Evolutionary conservation across 2,888 invertebrate genomes (phyloP).

Genomic region (Unio delphinus): DNA sequence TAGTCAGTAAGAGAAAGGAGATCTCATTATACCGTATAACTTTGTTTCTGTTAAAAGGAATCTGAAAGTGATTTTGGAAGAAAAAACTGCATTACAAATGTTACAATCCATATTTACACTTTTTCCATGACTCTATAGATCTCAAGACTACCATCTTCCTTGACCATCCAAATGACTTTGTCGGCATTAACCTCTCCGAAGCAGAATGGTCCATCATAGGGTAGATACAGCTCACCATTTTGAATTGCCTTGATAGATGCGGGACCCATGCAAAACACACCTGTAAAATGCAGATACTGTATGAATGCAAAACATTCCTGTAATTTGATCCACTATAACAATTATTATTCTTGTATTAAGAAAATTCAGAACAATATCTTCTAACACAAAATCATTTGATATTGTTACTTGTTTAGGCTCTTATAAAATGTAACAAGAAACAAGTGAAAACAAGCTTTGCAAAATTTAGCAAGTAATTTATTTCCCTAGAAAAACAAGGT

Average conservation of each 20-base stretch:
- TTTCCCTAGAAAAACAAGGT: too few relatives aligned
- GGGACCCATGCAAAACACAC: slow-evolving; percentile 87
- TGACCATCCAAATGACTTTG: slow-evolving; percentile 83
- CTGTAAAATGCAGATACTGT: slow-evolving; percentile 77
- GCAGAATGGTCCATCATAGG: slow-evolving; percentile 88
- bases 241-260: slow-evolving; percentile 87
- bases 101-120: neutral
- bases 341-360: neutral
- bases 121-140: neutral
- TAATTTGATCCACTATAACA: neutral
- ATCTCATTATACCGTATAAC: too few relatives aligned
- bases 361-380: neutral
- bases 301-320: slow-evolving; percentile 83
- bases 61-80: too few relatives aligned
- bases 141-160: slow-evolving; percentile 23
- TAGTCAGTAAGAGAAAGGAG: too few relatives aligned
- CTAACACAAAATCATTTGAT: neutral
- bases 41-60: too few relatives aligned
- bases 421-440: too few relatives aligned
- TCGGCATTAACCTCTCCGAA: slow-evolving; percentile 96
- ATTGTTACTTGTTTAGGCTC: too few relatives aligned
- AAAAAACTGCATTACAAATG: too few relatives aligned
- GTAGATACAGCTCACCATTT: slow-evolving; percentile 85
- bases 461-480: too few relatives aligned
- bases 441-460: too few relatives aligned